Evolutionary conservation across 2,113 vertebrate genomes (phyloP).

Genomic region (Xenopus borealis): DNA sequence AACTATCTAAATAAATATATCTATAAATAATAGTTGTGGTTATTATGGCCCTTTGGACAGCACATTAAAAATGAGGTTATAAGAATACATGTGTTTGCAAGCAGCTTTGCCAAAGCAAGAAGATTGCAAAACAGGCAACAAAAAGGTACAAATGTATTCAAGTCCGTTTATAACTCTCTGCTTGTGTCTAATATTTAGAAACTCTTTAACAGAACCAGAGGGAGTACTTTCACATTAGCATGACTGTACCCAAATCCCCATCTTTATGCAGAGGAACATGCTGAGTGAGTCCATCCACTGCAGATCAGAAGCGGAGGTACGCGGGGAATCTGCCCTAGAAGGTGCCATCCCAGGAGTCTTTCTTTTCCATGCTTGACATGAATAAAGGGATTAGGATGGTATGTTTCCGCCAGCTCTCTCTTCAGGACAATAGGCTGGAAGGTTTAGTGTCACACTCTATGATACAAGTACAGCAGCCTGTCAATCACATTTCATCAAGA

Average conservation of each 20-base stretch:
- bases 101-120: too few relatives aligned
- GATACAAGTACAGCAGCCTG: constrained; percentile 95
- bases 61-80: too few relatives aligned
- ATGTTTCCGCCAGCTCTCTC: constrained; percentile 94
- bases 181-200: too few relatives aligned
- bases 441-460: constrained; percentile 91
- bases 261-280: neutral
- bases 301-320: constrained; percentile 59
- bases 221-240: constrained; percentile 54
- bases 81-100: too few relatives aligned
- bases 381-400: constrained; percentile 98
- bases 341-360: constrained; percentile 71
- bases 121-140: too few relatives aligned
- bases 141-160: too few relatives aligned
- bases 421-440: constrained; percentile 81
- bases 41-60: too few relatives aligned
- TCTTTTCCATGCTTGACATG: constrained; percentile 90
- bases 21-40: too few relatives aligned
- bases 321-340: constrained; percentile 70
- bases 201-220: constrained; percentile 66
- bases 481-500: constrained; percentile 84
- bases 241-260: neutral
- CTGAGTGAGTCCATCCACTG: constrained; percentile 22
- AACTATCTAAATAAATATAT: too few relatives aligned
- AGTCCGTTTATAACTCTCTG: too few relatives aligned